Evolutionary conservation across 1,140 invertebrate genomes (phyloP), one percentile per base, ranked within the genome.

Genomic region (Dendroctonus valens): DNA sequence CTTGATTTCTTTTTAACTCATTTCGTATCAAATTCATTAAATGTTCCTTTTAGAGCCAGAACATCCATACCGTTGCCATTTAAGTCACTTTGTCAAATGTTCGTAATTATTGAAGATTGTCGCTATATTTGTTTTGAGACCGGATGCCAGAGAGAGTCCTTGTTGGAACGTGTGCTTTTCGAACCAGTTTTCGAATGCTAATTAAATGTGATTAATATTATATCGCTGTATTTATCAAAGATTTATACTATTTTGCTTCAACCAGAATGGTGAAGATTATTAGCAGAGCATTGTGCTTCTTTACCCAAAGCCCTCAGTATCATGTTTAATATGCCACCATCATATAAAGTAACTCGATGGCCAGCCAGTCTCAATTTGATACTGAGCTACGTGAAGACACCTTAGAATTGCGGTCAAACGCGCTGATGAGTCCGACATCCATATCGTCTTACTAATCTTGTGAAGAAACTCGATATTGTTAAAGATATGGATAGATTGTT

Each of bases 41-140:
- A 63, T 63, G 50, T 38, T 63, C 60, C 60, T 63, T 63, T 54
- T 54, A 41, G 12, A 63, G 60, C 51, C 6, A 63, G 40, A 44
- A 63, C 60, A 63, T 54, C 41, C 60, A 63, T 63, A 63, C 60
- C 8, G 51, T 53, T 63, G 60, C 60, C 60, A 63, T 63, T 63
- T 63, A 63, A n/a, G 60, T 63, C 60, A 63, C 41, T 63, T 63
- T 63, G 60, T 63, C 60, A 63, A 63, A 63, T 63, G 60, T 63
- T 50, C 8, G 50, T 40, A 63, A 63, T 63, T 62, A 62, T 63
- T 51, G 40, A 52, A 52, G 8, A 12, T 41, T 52, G 48, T 61
- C 46, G 48, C 39, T 51, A 26, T 51, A 61, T 61, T 51, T 51
- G 49, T 61, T 61, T 41, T 61, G 52, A 61, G 46, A n/a, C 15